Percentiles rank a stretch among this genome's conserved stretches.
These are phyloP conservation scores for Aurelia sp. DNA, from an alignment of 30 jellyfish, hydroid and myxozoan genomes.

Conservation along the genomic window DNA sequence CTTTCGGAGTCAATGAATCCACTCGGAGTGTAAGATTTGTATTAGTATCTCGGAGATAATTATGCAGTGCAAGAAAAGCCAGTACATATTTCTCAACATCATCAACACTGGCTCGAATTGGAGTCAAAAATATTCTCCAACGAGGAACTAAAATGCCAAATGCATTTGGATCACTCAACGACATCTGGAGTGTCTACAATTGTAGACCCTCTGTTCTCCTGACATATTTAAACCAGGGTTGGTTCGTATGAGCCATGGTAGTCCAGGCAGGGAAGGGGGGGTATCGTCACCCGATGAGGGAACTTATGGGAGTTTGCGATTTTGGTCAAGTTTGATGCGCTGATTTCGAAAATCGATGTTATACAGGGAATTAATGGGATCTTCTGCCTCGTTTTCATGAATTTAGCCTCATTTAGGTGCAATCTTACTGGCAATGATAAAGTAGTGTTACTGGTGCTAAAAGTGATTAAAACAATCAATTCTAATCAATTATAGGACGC, in stretches of 20 bases:
- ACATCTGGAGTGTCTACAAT: not conserved
- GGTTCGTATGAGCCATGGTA: constrained; percentile 52
- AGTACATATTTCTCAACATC: constrained; percentile 25
- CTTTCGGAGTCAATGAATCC: constrained; percentile 34
- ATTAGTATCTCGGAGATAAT: constrained; percentile 25
- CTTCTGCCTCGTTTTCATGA: constrained; percentile 30
- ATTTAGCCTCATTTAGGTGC: constrained; percentile 27
- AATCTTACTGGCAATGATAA: not conserved
- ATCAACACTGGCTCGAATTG: constrained; percentile 23
- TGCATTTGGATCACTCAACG: constrained; percentile 39
- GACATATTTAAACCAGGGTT: constrained; percentile 4
- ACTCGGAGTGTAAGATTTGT: constrained; percentile 13
- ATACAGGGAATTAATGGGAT: constrained; percentile 31
- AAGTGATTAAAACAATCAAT: not conserved
- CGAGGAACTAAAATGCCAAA: constrained; percentile 33
- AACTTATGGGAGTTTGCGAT: constrained; percentile 30
- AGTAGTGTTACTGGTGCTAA: not conserved
- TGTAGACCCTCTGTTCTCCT: constrained; percentile 5
- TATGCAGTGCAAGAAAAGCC: constrained; percentile 29
- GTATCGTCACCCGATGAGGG: constrained; percentile 45
- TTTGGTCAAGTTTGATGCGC: constrained; percentile 59
- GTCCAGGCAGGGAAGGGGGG: no score
- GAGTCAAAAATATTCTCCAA: not conserved
- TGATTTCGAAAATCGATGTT: constrained; percentile 67
- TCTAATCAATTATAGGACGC: not conserved